phyloP scores from a whole-genome alignment of 2,797 vertebrate genomes.

The Telmatherina bonti region DNA sequence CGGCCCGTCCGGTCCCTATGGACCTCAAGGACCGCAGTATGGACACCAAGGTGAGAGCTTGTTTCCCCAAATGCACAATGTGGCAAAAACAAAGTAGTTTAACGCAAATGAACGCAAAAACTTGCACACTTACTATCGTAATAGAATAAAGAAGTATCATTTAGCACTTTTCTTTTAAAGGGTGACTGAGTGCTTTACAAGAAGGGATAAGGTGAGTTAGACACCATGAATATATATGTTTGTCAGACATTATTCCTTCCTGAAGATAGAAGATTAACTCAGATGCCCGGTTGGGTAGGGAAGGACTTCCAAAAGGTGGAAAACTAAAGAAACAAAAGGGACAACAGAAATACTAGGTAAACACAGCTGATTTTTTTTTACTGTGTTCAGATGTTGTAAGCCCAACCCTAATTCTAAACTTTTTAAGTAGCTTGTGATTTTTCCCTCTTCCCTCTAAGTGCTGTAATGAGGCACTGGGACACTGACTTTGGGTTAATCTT shows the following conservation, averaged over 20 bases:
- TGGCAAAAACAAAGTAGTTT: no score
- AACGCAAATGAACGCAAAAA: background rate
- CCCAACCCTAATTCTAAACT: background rate
- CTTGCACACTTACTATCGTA: background rate
- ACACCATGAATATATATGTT: no score
- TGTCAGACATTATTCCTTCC: no score
- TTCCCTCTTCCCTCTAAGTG: no score
- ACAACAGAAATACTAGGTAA: no score
- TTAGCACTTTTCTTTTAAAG: no score
- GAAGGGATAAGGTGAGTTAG: no score
- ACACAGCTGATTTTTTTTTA: background rate
- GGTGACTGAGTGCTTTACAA: background rate
- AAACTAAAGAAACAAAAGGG: no score
- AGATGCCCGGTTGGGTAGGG: no score
- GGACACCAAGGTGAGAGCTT: slow-evolving; percentile 90
- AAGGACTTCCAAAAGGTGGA: no score
- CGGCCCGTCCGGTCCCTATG: slow-evolving; percentile 88
- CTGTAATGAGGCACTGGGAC: background rate
- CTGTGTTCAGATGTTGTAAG: no score
- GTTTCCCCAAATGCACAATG: background rate
- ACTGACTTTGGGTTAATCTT: background rate
- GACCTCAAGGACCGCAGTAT: slow-evolving; percentile 92
- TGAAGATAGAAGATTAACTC: no score
- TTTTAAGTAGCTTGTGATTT: background rate
- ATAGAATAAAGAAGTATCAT: background rate